Evolutionary conservation across 2,113 vertebrate genomes (phyloP).

Genomic region (Rattus rattus): DNA sequence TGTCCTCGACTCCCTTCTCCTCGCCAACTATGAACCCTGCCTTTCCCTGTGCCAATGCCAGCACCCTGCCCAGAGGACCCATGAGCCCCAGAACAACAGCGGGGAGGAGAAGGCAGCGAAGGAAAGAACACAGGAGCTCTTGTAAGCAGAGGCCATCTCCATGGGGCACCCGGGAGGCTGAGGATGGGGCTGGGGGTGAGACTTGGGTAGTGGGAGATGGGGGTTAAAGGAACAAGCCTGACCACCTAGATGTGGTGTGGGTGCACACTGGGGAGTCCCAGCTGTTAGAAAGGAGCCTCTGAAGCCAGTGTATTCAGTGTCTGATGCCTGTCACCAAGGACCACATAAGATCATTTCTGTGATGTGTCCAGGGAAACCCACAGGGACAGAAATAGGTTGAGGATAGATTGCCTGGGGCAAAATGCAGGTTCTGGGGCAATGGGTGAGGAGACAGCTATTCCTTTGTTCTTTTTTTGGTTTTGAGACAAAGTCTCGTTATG

Average conservation of each 20-base stretch:
- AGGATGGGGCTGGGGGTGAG: not conserved
- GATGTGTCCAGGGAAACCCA: not conserved
- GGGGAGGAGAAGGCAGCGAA: slow-evolving; percentile 91
- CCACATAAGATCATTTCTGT: not conserved
- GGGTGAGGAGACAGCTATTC: not conserved
- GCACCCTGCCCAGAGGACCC: slow-evolving; percentile 92
- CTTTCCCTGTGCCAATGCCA: slow-evolving; percentile 92
- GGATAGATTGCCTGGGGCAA: not conserved
- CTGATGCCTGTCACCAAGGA: not conserved
- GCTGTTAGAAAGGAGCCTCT: not conserved
- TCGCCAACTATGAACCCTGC: slow-evolving; percentile 93
- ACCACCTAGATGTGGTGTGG: not conserved
- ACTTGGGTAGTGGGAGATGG: no score
- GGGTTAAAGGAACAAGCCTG: not conserved
- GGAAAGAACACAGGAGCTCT: slow-evolving; percentile 96
- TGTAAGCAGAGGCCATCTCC: slow-evolving; percentile 83
- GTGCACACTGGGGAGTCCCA: not conserved
- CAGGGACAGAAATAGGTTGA: not conserved
- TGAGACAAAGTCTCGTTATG: not conserved
- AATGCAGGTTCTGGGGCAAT: not conserved
- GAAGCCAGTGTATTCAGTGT: not conserved
- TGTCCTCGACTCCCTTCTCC: slow-evolving; percentile 94
- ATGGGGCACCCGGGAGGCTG: not conserved
- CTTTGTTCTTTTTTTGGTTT: not conserved
- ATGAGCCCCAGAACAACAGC: slow-evolving; percentile 92